phyloP scores from a whole-genome alignment of 2,888 invertebrate genomes.

The Pachycephus smyrnensis region DNA sequence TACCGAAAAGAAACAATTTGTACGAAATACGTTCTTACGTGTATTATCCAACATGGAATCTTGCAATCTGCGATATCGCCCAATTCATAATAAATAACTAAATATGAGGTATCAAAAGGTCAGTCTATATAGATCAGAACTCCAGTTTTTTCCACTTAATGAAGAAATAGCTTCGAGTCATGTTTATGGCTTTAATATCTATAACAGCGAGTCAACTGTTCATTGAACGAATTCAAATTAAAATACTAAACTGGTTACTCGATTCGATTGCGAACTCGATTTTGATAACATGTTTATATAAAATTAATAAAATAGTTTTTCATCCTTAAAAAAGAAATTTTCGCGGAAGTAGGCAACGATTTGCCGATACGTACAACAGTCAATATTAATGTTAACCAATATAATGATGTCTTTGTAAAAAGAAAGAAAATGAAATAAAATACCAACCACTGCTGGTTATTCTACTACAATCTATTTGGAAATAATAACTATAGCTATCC shows the following conservation, averaged over 20 bases:
- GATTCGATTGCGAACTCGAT: neutral
- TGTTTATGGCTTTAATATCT: neutral
- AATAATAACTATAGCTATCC: neutral
- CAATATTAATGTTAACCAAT: neutral
- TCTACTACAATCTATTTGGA: neutral
- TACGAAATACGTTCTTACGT: neutral
- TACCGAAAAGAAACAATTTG: neutral
- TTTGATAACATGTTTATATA: neutral
- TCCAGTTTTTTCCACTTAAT: neutral
- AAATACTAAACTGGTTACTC: neutral
- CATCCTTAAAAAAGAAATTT: too few species aligned
- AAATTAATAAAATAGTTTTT: neutral
- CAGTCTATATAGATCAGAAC: neutral
- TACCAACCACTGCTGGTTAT: neutral
- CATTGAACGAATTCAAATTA: neutral
- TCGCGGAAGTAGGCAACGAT: too few species aligned
- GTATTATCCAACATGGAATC: neutral
- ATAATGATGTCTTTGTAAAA: neutral
- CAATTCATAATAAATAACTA: neutral
- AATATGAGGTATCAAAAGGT: neutral
- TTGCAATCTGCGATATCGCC: neutral
- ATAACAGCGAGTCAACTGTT: neutral
- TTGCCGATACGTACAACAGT: neutral
- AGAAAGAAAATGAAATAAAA: neutral
- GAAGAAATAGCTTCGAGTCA: neutral